Conservation (phyloP, 30 jellyfish, hydroid and myxozoan species). For the Cassiopea xamachana region DNA sequence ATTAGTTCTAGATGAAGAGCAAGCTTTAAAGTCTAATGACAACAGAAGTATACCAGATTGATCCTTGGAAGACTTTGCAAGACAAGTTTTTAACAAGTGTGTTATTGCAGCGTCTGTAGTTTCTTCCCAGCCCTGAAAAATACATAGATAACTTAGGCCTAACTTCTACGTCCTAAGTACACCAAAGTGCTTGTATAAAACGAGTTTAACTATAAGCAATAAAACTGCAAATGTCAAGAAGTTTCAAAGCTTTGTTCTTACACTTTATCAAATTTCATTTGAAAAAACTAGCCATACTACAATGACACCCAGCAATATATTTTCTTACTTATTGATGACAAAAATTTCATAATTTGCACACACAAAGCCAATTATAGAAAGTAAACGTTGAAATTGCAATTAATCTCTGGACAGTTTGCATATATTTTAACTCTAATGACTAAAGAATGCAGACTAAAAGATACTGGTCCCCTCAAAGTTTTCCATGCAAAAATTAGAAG, state of each 20-base stretch:
- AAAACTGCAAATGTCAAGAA: too few species aligned
- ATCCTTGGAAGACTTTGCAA: conserved; percentile 90
- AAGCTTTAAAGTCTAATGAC: background rate
- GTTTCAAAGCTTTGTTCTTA: too few species aligned
- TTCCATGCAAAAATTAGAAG: background rate
- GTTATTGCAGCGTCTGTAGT: conserved; percentile 66
- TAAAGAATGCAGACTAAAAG: background rate
- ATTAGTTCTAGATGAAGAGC: too few species aligned
- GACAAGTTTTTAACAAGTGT: conserved; percentile 81
- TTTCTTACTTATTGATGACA: too few species aligned
- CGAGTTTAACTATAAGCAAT: background rate
- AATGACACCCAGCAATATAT: too few species aligned
- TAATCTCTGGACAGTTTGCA: too few species aligned
- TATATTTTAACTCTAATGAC: too few species aligned
- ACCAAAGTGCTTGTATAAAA: background rate
- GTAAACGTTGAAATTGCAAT: too few species aligned
- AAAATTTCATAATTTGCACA: too few species aligned
- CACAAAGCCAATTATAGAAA: too few species aligned
- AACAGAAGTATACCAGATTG: conserved; percentile 65
- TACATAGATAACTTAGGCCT: background rate
- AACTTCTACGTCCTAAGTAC: background rate
- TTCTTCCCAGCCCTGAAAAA: conserved; percentile 94
- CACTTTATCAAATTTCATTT: too few species aligned
- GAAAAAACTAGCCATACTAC: too few species aligned
- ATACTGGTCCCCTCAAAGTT: background rate